Percentiles rank a stretch among this genome's conserved stretches.
phyloP scores from a whole-genome alignment of 1,140 invertebrate species.

The Euglossa dilemma region DNA sequence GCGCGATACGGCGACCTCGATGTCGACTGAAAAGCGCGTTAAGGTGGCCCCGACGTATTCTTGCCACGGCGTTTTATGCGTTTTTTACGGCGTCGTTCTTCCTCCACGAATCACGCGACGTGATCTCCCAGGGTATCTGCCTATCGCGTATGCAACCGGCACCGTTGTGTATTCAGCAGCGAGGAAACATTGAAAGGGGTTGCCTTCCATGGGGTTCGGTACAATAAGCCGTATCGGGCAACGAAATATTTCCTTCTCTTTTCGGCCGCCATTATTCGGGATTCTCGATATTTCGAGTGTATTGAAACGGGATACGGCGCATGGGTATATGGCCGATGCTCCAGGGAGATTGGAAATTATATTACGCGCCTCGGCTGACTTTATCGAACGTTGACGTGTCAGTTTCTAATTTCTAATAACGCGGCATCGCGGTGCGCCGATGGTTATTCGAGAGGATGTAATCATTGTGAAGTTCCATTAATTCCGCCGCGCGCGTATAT shows the following conservation, averaged over 20 bases:
- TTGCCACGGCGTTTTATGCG: slow-evolving; percentile 64
- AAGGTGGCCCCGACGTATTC: slow-evolving; percentile 62
- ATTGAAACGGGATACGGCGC: neutral
- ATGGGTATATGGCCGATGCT: neutral
- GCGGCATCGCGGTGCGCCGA: neutral
- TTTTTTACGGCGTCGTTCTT: slow-evolving; percentile 73
- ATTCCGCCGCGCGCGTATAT: neutral
- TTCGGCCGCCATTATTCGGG: neutral
- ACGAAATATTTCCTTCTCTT: slow-evolving; percentile 32
- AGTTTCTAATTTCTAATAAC: neutral
- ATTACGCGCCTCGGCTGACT: neutral
- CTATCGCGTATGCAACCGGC: neutral
- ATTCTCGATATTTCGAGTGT: slow-evolving; percentile 8
- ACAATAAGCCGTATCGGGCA: neutral
- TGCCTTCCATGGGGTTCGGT: neutral
- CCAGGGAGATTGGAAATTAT: neutral
- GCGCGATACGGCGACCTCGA: slow-evolving; percentile 55
- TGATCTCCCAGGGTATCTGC: slow-evolving; percentile 35
- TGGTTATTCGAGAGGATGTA: neutral
- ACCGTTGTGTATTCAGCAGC: neutral
- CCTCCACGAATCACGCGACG: slow-evolving; percentile 61
- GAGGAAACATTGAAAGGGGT: slow-evolving; percentile 33
- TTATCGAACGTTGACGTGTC: neutral
- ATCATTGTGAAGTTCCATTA: neutral
- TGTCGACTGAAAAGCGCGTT: slow-evolving; percentile 63